Evolutionary conservation across 2,113 vertebrate species (phyloP), one percentile per base, ranked within the genome.

Genomic region (Hydrochoerus hydrochaeris): DNA sequence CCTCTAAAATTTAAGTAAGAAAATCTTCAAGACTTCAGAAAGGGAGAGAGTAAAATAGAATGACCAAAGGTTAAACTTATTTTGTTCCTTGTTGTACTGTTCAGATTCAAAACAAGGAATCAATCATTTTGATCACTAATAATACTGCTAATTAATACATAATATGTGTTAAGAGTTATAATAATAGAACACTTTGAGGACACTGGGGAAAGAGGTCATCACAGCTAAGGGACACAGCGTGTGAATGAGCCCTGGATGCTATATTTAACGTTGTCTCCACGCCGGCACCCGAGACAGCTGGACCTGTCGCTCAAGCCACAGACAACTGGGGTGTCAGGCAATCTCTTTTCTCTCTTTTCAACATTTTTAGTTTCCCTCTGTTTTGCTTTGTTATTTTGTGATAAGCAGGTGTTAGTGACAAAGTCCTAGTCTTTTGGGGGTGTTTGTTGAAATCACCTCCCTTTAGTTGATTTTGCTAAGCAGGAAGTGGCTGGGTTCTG

Each of bases 261-360:
- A 97, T 95, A 97, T 97, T 95, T 98, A 98, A 91, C 84, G 60
- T 14, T 24, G 13, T 95, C 77, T 85, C 65, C 38, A 83, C 20
- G 81, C 81, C 4, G 0, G 69, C 44, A 73, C 44, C 83, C 2
- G 1, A 4, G 69, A 95, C 98, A 97, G 93, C 95, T 97, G 98
- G 80, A 35, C 91, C 90, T 97, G 96, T 97, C 97, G 0, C 90
- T 98, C 95, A 98, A 81, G 30, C 35, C 54, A 69, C 88, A 95
- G 84, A 95, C 96, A 95, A 88, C 77, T 81, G 85, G 69, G 57
- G 52, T 1, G 1, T 88, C 90, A 87, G 71, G 54, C 93, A 85
- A 30, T 71, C 26, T 54, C 77, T 46, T 52, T 85, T 83, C 78
- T 78, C 65, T 88, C 49, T 83, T 94, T 85, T 17, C 73, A 65